A percentile compares a stretch with the other conserved stretches of the same genome.
These are phyloP conservation scores for Canis aureus DNA, from an alignment of 2,113 vertebrate genomes.

Conservation along the genomic window DNA sequence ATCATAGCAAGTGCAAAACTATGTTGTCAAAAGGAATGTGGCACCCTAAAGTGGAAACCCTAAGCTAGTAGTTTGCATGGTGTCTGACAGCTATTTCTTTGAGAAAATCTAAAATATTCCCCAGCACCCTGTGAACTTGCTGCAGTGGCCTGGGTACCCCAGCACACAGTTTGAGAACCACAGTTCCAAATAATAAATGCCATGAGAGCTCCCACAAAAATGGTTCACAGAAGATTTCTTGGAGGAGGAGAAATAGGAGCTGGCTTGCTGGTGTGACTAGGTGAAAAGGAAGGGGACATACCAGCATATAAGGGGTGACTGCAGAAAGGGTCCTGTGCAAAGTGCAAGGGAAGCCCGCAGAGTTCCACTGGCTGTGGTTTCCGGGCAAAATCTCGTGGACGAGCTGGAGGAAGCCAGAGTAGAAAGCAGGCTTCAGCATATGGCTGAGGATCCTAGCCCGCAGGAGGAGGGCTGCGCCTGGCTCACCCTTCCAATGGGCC, in stretches of 20 bases:
- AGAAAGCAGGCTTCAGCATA: not conserved
- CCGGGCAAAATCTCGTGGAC: not conserved
- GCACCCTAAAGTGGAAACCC: not conserved
- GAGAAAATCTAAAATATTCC: not conserved
- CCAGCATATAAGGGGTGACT: not conserved
- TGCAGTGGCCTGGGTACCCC: accelerated
- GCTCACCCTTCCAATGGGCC: not conserved
- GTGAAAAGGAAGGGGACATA: not conserved
- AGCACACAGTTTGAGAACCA: not conserved
- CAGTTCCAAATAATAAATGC: no score
- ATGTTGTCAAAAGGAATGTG: not conserved
- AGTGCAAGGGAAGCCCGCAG: not conserved
- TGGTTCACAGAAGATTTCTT: not conserved
- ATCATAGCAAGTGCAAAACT: not conserved
- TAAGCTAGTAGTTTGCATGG: no score
- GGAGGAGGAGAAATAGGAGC: not conserved
- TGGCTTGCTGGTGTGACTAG: not conserved
- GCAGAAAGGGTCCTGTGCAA: not conserved
- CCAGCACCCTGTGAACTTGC: not conserved
- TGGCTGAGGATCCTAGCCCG: accelerated
- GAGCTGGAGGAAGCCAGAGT: not conserved
- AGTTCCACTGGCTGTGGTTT: not conserved
- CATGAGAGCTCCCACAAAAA: not conserved
- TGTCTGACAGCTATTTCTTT: not conserved
- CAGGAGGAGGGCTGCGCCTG: no score